Evolutionary conservation across 1,140 invertebrate species (phyloP).

Genomic region (Bombyx mori): DNA sequence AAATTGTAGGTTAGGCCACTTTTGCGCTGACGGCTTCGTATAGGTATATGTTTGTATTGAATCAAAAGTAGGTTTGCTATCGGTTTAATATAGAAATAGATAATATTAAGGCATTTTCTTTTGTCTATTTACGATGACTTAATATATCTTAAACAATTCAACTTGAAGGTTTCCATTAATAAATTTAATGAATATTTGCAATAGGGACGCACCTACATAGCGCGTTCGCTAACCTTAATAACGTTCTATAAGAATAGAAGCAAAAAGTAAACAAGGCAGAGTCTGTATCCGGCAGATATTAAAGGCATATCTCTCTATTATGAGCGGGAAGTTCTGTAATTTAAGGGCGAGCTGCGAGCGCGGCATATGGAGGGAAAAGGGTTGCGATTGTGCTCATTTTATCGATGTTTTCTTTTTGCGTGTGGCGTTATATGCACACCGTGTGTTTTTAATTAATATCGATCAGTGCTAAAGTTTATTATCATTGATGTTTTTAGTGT

Average conservation of each 20-base stretch:
- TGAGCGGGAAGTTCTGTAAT: slow-evolving; percentile 68
- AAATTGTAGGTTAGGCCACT: too few species aligned
- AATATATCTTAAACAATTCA: too few species aligned
- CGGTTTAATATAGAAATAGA: too few species aligned
- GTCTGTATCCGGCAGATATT: slow-evolving; percentile 64
- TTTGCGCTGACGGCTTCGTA: too few species aligned
- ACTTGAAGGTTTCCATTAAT: too few species aligned
- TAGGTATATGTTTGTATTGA: too few species aligned
- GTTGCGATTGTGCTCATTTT: slow-evolving; percentile 23
- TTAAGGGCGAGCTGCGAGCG: slow-evolving; percentile 55
- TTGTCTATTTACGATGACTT: too few species aligned
- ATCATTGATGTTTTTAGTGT: not conserved
- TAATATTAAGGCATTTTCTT: too few species aligned
- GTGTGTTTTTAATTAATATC: not conserved
- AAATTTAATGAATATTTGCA: too few species aligned
- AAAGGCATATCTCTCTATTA: slow-evolving; percentile 71
- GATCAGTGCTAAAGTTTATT: not conserved
- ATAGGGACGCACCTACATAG: too few species aligned
- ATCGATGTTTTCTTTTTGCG: slow-evolving; percentile 7
- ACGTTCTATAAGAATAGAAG: slow-evolving; percentile 9
- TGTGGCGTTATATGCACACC: not conserved
- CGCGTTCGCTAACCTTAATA: too few species aligned
- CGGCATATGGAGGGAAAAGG: slow-evolving; percentile 60
- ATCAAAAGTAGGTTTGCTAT: too few species aligned
- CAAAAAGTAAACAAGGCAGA: slow-evolving; percentile 63